Base-by-base conservation (phyloP, 1,140 invertebrate species). In the Epicauta chinensis region DNA sequence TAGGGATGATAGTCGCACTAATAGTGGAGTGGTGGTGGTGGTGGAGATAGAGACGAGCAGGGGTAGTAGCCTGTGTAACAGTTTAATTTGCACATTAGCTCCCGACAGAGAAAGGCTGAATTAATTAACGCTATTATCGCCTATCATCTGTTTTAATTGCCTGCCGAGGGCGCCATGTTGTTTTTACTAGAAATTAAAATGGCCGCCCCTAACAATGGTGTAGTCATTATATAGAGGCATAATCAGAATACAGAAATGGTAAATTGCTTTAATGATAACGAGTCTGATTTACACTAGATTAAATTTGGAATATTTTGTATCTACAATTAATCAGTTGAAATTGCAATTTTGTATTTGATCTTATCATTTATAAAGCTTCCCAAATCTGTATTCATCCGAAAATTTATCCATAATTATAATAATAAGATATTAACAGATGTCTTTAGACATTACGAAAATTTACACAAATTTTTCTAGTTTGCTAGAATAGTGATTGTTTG, bases 111-210 rank as follows among this genome's bases (percentile, higher is more conserved):
- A 69, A 68, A 69, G 67, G 59, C 64, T 63, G 65, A 71, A 71
- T 71, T 71, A 71, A 71, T 71, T 71, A 71, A 71, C 61, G 67
- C 69, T 60, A 69, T 70, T 71, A 71, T 71, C 69, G 69, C 66
- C 65, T 67, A 71, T 71, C 69, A 71, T 69, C 69, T 67, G 69
- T 67, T 71, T 71, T 71, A 71, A 71, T 71, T 71, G 69, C 69
- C 65, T 62, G 53, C 58, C 59, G 60, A 61, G 60, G 58, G 60
- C 65, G 67, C 67, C 67, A 69, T 69, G 66, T 69, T 69, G 67
- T 69, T 69, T 69, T 69, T 69, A 61, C 64, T 59, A 57, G 65
- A 67, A 68, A 70, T 70, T 70, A 70, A 70, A 70, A 70, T 70
- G 66, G 68, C 68, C 65, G 66, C 61, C 59, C 53, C 61, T 56